Evolutionary conservation across 2,888 invertebrate species (phyloP), one percentile per base, ranked within the genome.

Genomic region (Eupelmus urozonus): DNA sequence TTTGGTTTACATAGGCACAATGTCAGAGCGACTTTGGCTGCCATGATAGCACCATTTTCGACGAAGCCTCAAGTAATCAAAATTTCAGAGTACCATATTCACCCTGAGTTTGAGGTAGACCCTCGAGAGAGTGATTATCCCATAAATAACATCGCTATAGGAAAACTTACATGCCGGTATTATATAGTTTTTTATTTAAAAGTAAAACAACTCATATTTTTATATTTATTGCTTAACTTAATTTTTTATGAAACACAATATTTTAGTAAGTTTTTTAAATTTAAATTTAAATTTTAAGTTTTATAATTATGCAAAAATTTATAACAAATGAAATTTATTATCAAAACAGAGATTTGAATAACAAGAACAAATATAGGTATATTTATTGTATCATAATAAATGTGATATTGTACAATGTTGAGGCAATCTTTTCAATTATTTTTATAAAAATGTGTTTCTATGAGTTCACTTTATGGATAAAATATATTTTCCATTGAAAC

Each of bases 131-230:
- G 57, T 1, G n/a, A 80, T 27, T 72, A 83, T 23, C 5, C 73
- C 11, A 77, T 57, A 7, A 82, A 85, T 62, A 84, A 85, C 59
- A 11, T 85, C n/a, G 85, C 83, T 1, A 79, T 85, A 51, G 55
- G 82, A 1, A 83, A 80, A 76, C 74, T 85, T n/a, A 79, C 81
- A 20, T 85, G 85, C 82, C 83, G 67, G 80, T 2, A 34, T 40
- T 2, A 34, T 42, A 1, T n/a, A n/a, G n/a, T 2, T 49, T 20
- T 16, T 0, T 1, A 7, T 42, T 45, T 45, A 16, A 16, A 13
- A 45, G 2, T 45, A 13, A 45, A 45, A 45, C 13, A 45, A 45
- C 2, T 4, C 45, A 34, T 13, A 45, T 45, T 34, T 45, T 45
- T 45, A 16, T 45, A 45, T 45, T 9, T 13, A 45, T 13, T 45